Percentiles rank a stretch among this genome's conserved stretches.
These are phyloP conservation scores for Tamandua tetradactyla DNA, from an alignment of 2,797 vertebrate genomes.

Conservation along the genomic window DNA sequence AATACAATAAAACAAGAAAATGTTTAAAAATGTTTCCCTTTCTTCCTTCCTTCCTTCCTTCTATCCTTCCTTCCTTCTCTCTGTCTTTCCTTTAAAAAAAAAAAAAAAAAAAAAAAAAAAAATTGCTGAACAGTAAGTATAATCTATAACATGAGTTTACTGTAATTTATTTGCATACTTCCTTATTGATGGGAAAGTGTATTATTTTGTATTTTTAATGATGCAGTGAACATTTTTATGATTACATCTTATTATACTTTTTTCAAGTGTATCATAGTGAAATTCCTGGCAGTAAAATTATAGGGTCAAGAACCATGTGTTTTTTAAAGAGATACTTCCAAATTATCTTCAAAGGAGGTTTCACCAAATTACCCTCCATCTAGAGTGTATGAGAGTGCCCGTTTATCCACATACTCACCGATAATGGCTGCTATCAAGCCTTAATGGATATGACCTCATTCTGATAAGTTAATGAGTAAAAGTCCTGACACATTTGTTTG, in stretches of 20 bases:
- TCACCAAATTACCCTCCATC: not conserved
- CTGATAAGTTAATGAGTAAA: not conserved
- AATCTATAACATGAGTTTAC: not conserved
- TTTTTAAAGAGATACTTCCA: not conserved
- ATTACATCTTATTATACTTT: not conserved
- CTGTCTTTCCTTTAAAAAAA: too few species aligned
- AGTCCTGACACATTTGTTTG: not conserved
- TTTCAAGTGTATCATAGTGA: not conserved
- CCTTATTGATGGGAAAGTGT: not conserved
- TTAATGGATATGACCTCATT: not conserved
- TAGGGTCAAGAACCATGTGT: not conserved
- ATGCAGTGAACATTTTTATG: not conserved
- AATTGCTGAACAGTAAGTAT: too few species aligned
- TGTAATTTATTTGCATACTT: not conserved
- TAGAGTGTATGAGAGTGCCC: fast-evolving
- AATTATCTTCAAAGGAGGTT: not conserved
- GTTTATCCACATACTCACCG: not conserved
- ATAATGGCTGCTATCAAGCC: not conserved
- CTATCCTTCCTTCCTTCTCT: too few species aligned
- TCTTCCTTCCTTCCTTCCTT: too few species aligned
- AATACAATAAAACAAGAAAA: too few species aligned
- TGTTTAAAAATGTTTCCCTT: too few species aligned
- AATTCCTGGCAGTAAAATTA: not conserved
- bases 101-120: too few species aligned
- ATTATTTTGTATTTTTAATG: not conserved